phyloP scores from a whole-genome alignment of 2,888 invertebrate species.

The Thumatha senex region DNA sequence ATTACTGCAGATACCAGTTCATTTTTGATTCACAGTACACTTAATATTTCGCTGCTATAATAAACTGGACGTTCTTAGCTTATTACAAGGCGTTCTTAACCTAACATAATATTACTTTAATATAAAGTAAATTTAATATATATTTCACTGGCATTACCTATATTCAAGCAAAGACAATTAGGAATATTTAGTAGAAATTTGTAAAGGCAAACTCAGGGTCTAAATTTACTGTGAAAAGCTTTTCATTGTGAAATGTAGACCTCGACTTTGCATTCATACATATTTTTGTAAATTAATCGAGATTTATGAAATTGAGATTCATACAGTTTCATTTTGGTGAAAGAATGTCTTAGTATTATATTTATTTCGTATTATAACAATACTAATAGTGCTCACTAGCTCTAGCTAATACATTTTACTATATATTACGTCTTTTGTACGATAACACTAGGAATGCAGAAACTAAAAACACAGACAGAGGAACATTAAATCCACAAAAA shows the following conservation, averaged over 20 bases:
- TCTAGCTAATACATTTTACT: conserved; percentile 7
- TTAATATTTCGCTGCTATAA: conserved; percentile 59
- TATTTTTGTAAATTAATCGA: not conserved
- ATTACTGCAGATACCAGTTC: conserved; percentile 5
- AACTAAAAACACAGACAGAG: conserved; percentile 49
- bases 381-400: conserved; percentile 33
- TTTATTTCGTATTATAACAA: conserved; percentile 22
- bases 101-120: conserved; percentile 62
- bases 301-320: not conserved
- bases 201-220: too few species aligned
- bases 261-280: not conserved
- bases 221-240: too few species aligned
- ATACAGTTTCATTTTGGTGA: conserved; percentile 17
- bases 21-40: conserved; percentile 16
- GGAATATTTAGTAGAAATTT: too few species aligned
- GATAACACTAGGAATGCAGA: conserved; percentile 32
- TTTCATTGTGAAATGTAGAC: not conserved
- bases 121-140: conserved; percentile 61
- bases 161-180: conserved; percentile 23
- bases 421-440: conserved; percentile 34
- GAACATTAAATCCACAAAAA: conserved; percentile 49
- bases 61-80: conserved; percentile 63
- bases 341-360: conserved; percentile 17
- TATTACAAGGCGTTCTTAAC: conserved; percentile 63
- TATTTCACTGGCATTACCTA: conserved; percentile 22